Conservation (phyloP, 2,797 vertebrate species). For the Anniella stebbinsi region DNA sequence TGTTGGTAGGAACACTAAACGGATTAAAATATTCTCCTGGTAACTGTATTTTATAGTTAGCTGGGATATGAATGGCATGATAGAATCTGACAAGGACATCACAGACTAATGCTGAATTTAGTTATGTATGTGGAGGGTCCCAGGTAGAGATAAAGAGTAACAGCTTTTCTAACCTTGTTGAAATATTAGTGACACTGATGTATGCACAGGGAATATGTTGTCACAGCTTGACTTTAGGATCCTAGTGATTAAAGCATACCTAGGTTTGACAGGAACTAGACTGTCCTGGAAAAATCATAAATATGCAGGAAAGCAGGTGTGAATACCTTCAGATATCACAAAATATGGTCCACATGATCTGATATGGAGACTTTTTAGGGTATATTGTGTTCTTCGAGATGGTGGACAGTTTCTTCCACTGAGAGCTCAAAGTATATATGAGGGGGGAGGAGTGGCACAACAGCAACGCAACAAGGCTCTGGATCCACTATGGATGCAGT, state of each 20-base stretch:
- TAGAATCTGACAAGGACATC: background rate
- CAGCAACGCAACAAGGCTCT: too few relatives aligned
- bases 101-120: background rate
- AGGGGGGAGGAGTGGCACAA: too few relatives aligned
- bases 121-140: background rate
- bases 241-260: slow-evolving; percentile 21
- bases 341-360: background rate
- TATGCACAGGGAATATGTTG: background rate
- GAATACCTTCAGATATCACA: background rate
- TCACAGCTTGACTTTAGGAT: background rate
- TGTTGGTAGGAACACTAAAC: background rate
- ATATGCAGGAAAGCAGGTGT: slow-evolving; percentile 32
- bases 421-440: background rate
- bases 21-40: background rate
- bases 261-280: slow-evolving; percentile 23
- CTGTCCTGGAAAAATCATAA: slow-evolving; percentile 47
- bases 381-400: background rate
- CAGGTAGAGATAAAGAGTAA: background rate
- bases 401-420: background rate
- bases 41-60: background rate
- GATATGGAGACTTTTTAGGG: background rate
- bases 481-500: too few relatives aligned
- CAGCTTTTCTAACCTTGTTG: background rate
- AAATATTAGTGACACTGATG: background rate
- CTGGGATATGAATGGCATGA: background rate